Evolutionary conservation across 2,113 vertebrate genomes (phyloP), one percentile per base, ranked within the genome.

Genomic region (Ctenomys sociabilis): DNA sequence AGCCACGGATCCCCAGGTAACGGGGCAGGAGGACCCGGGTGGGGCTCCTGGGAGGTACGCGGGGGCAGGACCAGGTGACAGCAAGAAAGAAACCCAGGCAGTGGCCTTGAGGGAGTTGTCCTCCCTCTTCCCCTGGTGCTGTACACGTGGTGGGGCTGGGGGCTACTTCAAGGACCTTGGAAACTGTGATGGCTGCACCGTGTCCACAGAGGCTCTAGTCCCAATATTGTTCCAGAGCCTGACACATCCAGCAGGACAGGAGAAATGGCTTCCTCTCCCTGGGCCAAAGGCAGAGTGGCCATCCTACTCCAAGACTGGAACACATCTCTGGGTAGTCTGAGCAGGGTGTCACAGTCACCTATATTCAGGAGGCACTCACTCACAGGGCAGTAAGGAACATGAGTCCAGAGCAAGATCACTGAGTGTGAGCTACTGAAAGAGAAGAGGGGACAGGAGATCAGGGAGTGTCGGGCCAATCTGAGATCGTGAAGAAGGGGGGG

Each of bases 1-100:
- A 13, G 64, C 61, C 49, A 78, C 93, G 7, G 93, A 93, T 80
- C 86, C 57, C 59, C 95, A 96, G 97, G 97, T 97, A 95, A 91
- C 24, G 26, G n/a, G 37, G 16, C 72, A 28, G 61, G n/a, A 40
- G 64, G 19, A n/a, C 1, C 26, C 78, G 10, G 45, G 40, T 12
- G 78, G 68, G 43, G 49, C 21, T 0, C 37, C 19, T 21, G 59
- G 66, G 91, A 63, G 59, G 88, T 16, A 59, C 68, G 54, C 78
- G 26, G 72, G 26, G 83, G n/a, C 85, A 22, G 83, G 49, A 22
- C 52, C 57, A 5, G 40, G 63, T 16, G 85, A 45, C 14, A 28
- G 5, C 57, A 22, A 26, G 84, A 10, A 30, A 10, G 45, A 88
- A 73, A 19, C 81, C 59, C 22, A 88, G 45, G 14, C 32, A 8